A percentile compares a stretch with the other conserved stretches of the same genome.
Evolutionary conservation across 2,888 invertebrate species (phyloP).

Genomic region (Amblyteles armatorius): DNA sequence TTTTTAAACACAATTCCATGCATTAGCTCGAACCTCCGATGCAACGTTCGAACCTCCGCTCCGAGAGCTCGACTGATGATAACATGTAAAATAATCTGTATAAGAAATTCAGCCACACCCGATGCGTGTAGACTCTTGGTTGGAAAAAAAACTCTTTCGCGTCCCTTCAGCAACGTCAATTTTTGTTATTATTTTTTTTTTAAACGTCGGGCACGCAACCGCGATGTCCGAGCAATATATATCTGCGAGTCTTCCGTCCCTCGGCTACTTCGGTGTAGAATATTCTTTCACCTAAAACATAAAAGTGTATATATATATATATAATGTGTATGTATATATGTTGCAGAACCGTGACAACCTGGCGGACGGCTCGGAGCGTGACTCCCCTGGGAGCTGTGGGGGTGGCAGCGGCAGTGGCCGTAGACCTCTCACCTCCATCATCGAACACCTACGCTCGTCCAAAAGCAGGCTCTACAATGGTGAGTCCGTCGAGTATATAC

Average conservation of each 20-base stretch:
- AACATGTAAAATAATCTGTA: not conserved
- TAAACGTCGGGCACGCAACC: constrained; percentile 44
- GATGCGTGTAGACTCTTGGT: constrained; percentile 41
- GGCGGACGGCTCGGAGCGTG: constrained; percentile 82
- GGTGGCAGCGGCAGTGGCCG: constrained; percentile 80
- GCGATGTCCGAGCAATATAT: constrained; percentile 35
- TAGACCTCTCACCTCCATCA: constrained; percentile 82
- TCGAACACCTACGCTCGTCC: constrained; percentile 81
- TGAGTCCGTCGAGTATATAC: constrained; percentile 71
- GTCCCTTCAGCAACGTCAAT: constrained; percentile 7
- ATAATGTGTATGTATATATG: constrained; percentile 31
- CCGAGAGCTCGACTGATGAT: not conserved
- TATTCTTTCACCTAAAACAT: constrained; percentile 31
- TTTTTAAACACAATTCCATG: not conserved
- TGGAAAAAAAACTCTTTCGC: constrained; percentile 1
- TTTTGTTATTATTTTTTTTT: not conserved
- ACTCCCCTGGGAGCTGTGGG: constrained; percentile 81
- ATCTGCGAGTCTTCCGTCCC: constrained; percentile 33
- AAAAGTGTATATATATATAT: constrained; percentile 12
- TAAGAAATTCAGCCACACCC: constrained; percentile 39
- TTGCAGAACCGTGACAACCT: constrained; percentile 81
- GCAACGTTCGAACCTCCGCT: not conserved
- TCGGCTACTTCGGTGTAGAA: constrained; percentile 16
- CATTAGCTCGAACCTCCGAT: not conserved
- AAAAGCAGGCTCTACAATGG: constrained; percentile 81